Conservation (phyloP, 2,797 vertebrate genomes). For the Crocidura indochinensis region DNA sequence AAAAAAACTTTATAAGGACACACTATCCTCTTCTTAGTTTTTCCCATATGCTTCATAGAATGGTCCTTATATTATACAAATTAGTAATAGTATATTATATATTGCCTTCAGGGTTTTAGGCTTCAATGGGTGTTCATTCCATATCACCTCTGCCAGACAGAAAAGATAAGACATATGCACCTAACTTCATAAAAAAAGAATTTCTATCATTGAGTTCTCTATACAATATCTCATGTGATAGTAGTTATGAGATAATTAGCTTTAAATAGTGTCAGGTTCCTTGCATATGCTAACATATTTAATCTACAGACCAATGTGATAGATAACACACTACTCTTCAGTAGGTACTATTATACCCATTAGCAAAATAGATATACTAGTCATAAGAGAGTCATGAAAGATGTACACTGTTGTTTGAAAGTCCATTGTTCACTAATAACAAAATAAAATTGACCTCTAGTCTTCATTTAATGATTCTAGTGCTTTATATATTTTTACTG, state of each 20-base stretch:
- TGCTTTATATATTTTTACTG: background rate
- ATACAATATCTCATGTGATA: background rate
- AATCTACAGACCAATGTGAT: background rate
- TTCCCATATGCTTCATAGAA: background rate
- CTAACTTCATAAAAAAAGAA: constrained; percentile 47
- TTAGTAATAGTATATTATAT: background rate
- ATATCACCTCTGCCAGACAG: background rate
- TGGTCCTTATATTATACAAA: background rate
- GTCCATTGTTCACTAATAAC: no score
- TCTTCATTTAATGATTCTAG: background rate
- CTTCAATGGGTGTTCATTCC: constrained; percentile 28
- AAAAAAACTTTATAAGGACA: background rate
- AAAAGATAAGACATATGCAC: background rate
- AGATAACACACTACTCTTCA: background rate
- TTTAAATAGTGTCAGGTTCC: background rate
- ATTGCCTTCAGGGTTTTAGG: constrained; percentile 1
- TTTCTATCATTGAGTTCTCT: constrained; percentile 22
- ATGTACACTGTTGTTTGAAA: constrained; percentile 1
- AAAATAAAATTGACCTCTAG: background rate
- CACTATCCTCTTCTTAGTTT: background rate
- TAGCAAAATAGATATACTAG: background rate
- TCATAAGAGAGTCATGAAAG: background rate
- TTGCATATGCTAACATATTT: background rate
- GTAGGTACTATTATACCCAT: background rate
- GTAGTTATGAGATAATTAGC: background rate